A percentile compares a stretch with the other conserved stretches of the same genome.
Conservation (phyloP, 2,113 vertebrate genomes). For the Psittacula cyanocephala region DNA sequence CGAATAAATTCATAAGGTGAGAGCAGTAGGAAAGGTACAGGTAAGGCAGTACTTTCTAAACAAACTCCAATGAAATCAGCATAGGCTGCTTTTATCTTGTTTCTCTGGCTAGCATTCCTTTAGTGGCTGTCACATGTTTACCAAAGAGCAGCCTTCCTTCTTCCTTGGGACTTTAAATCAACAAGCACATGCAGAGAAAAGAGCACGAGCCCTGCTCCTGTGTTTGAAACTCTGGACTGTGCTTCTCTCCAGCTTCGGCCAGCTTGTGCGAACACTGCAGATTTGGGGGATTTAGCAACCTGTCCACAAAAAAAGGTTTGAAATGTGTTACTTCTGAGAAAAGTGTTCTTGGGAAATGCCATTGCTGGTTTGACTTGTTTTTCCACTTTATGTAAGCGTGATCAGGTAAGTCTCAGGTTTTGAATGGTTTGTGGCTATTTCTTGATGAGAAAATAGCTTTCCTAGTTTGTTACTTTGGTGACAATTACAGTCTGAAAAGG, state of each 20-base stretch:
- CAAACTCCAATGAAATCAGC: neutral
- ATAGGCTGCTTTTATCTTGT: constrained; percentile 39
- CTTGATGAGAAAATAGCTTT: neutral
- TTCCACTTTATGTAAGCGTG: neutral
- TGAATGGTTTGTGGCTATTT: neutral
- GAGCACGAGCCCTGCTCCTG: neutral
- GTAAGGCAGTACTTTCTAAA: neutral
- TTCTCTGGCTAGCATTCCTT: constrained; percentile 66
- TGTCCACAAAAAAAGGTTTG: neutral
- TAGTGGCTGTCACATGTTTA: constrained; percentile 52
- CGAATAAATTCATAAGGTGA: neutral
- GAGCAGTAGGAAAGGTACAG: neutral
- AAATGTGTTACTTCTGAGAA: neutral
- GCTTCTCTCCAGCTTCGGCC: neutral
- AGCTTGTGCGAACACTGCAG: neutral
- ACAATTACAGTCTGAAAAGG: neutral
- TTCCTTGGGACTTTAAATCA: constrained; percentile 21
- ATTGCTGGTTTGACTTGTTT: neutral
- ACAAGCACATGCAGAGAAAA: neutral
- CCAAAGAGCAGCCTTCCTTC: constrained; percentile 9
- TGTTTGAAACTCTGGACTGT: neutral
- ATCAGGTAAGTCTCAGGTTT: constrained; percentile 44
- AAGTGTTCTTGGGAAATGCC: neutral
- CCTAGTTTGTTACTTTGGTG: neutral
- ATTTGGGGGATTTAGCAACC: neutral